Conservation (phyloP, 2,888 invertebrate genomes). For the Therioaphis trifolii region DNA sequence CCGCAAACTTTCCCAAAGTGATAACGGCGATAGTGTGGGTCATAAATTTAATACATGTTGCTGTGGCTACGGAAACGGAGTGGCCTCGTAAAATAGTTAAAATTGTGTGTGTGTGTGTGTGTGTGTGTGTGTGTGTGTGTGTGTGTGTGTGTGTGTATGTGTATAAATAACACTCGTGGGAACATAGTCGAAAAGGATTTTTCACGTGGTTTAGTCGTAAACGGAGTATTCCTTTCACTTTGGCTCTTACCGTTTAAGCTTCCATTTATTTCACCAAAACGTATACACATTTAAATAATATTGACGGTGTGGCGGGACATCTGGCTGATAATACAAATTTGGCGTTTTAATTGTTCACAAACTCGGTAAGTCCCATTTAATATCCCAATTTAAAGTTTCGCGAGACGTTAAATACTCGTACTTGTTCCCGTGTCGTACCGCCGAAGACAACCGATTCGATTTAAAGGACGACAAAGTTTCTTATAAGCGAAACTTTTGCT, state of each 20-base stretch:
- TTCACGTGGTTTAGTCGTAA: too few species aligned
- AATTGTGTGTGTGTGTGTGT: too few species aligned
- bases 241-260: too few species aligned
- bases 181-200: neutral
- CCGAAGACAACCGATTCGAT: conserved; percentile 36
- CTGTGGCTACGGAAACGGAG: neutral
- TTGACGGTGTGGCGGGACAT: conserved; percentile 21
- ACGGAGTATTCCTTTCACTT: too few species aligned
- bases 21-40: neutral
- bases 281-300: conserved; percentile 9
- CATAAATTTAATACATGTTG: neutral
- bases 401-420: conserved; percentile 41
- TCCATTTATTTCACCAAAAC: neutral
- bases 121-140: too few species aligned
- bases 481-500: conserved; percentile 37
- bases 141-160: too few species aligned
- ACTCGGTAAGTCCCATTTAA: conserved; percentile 26
- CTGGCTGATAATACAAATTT: conserved; percentile 20
- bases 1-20: neutral
- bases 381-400: conserved; percentile 55
- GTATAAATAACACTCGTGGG: neutral
- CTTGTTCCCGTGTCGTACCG: conserved; percentile 9
- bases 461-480: conserved; percentile 14
- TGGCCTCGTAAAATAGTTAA: neutral
- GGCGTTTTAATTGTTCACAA: conserved; percentile 28